Base-by-base conservation (phyloP, 2,797 vertebrate species). In the Sebastes itinus region DNA sequence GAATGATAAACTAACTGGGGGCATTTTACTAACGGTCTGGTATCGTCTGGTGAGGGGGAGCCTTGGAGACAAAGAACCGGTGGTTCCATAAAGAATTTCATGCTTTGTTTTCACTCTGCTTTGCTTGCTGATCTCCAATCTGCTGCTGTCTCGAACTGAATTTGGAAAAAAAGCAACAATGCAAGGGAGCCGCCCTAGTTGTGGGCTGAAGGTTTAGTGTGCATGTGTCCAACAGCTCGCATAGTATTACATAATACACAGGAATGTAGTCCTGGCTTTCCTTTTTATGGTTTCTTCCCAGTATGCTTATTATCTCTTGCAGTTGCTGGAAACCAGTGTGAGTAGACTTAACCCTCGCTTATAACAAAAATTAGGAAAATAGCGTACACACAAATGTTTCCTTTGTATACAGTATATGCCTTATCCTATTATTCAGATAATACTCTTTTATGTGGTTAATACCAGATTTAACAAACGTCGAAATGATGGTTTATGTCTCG, bases 11-110 rank as follows among this genome's bases (percentile, higher is more conserved):
- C 72, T 90, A 77, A 70, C 46, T 3, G 14, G 14, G 54, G 35
- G 7, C 1, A 4, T 77, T 59, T 77, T 35, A 87, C 84, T 90
- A 88, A 90, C 85, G n/a, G 20, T 63, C 14, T 73, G 78, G 52
- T 88, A 82, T 60, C 46, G 1, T 30, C 27, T 77, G 83, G 83
- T 85, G 85, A 42, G 20, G 30, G 42, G 78, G 66, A 14, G 72
- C 16, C 12, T 22, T 23, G 27, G 32, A 77, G 54, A 35, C 28
- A 28, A 7, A 55, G 52, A 58, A 4, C 5, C 2, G 1, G 6
- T 20, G 61, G 7, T 56, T 71, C 25, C 35, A 16, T 7, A 64
- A 46, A 33, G 52, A 68, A 20, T 72, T 27, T 6, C 6, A 46
- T 27, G 6, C 30, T 46, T 54, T 46, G 8, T 61, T 73, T 70